phyloP scores from a whole-genome alignment of 2,888 invertebrate genomes.

The Esperia sulphurella region DNA sequence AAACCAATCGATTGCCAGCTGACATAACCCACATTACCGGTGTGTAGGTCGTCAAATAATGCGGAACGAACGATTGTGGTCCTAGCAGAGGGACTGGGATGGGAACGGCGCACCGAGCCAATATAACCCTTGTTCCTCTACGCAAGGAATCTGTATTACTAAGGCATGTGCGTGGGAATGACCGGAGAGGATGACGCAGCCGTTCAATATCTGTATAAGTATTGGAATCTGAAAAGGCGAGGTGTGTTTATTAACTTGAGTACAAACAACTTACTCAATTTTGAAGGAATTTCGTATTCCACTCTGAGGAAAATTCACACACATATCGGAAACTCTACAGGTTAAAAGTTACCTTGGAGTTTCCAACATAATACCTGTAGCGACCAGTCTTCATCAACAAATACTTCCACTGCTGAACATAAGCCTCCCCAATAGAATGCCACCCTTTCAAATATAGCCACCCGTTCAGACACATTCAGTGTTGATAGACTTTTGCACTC shows the following conservation, averaged over 20 bases:
- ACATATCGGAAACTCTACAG: too few relatives aligned
- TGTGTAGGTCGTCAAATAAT: constrained; percentile 47
- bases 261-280: too few relatives aligned
- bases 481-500: too few relatives aligned
- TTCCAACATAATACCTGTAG: too few relatives aligned
- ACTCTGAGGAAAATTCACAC: too few relatives aligned
- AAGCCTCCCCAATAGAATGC: too few relatives aligned
- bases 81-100: constrained; percentile 20
- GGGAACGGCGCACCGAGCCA: constrained; percentile 26
- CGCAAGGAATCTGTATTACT: constrained; percentile 1
- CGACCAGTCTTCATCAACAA: too few relatives aligned
- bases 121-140: constrained; percentile 28
- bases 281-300: too few relatives aligned
- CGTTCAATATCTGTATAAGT: constrained; percentile 2
- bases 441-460: too few relatives aligned
- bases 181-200: constrained; percentile 36
- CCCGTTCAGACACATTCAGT: too few relatives aligned
- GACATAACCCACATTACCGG: constrained; percentile 24
- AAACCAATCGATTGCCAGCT: constrained; percentile 10
- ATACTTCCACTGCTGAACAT: too few relatives aligned
- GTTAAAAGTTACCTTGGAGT: too few relatives aligned
- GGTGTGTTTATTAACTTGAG: background rate
- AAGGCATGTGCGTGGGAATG: constrained; percentile 40
- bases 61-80: constrained; percentile 48
- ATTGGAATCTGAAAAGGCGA: background rate